Conservation (phyloP, 2,888 invertebrate genomes). For the Anoncus sp. region DNA sequence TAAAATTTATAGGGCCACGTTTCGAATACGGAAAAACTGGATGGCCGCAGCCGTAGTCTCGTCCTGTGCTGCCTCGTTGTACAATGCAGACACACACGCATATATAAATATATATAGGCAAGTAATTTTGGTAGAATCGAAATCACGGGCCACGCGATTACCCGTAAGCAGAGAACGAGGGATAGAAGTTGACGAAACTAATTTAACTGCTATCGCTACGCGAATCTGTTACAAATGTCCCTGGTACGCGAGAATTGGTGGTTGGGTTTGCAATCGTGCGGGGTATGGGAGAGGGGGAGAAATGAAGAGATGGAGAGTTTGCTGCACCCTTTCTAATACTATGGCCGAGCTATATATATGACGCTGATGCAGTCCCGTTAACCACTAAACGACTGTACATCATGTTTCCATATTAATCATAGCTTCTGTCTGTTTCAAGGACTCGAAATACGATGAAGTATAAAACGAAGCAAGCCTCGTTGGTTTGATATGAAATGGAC, state of each 20-base stretch:
- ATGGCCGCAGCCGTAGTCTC: conserved; percentile 34
- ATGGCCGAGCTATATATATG: conserved; percentile 2
- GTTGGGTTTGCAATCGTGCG: conserved; percentile 63
- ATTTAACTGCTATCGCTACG: conserved; percentile 76
- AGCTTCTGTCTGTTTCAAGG: too few species aligned
- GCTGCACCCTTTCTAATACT: conserved; percentile 4
- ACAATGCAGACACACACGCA: conserved; percentile 20
- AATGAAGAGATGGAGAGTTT: conserved; percentile 12
- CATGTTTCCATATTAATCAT: conserved; percentile 3
- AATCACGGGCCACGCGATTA: conserved; percentile 73
- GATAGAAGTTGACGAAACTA: conserved; percentile 76
- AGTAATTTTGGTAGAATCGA: conserved; percentile 68
- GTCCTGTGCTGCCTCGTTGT: conserved; percentile 46
- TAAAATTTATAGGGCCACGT: conserved; percentile 38
- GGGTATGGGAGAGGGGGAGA: conserved; percentile 23
- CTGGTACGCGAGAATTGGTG: conserved; percentile 66
- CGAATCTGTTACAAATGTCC: conserved; percentile 75
- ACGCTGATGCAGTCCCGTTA: conserved; percentile 10
- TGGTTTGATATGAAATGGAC: too few species aligned
- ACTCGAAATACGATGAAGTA: too few species aligned
- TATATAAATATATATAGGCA: not conserved
- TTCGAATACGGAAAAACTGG: conserved; percentile 38
- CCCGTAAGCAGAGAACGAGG: conserved; percentile 61
- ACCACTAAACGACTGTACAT: not conserved
- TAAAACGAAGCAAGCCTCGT: too few species aligned